These are phyloP conservation scores for Gambusia yucatana DNA, from an alignment of 2,797 vertebrate species.

Conservation along the genomic window DNA sequence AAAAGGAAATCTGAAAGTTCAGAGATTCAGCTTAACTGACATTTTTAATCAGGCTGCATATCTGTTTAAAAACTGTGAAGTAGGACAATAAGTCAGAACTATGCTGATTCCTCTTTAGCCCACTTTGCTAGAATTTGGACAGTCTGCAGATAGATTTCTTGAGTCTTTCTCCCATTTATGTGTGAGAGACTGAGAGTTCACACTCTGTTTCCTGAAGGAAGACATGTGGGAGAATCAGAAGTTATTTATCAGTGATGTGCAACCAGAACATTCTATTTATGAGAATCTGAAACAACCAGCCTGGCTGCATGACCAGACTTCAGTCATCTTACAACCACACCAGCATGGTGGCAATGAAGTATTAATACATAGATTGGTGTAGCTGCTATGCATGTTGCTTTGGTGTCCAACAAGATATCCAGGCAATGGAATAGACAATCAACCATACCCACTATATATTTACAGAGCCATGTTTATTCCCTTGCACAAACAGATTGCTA, in stretches of 20 bases:
- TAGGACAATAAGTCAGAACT: neutral
- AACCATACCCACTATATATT: neutral
- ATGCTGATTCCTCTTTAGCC: neutral
- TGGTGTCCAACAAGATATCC: neutral
- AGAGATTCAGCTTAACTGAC: neutral
- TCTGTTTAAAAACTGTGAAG: neutral
- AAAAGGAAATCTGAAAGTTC: conserved; percentile 28
- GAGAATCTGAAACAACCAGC: neutral
- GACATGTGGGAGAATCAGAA: neutral
- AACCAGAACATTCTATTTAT: neutral
- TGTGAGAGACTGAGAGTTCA: neutral
- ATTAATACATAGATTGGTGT: neutral
- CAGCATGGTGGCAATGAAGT: neutral
- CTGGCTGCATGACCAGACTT: neutral
- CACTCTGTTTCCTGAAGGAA: neutral
- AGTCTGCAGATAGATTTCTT: neutral
- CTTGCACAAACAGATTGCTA: neutral
- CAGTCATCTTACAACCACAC: neutral
- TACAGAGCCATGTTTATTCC: neutral
- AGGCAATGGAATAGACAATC: neutral
- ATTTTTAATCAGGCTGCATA: neutral
- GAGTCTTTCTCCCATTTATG: neutral
- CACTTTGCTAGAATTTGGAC: neutral
- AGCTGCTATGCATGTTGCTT: neutral
- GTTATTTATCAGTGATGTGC: neutral